These are phyloP conservation scores for Folsomia candida DNA, from an alignment of 2,888 invertebrate genomes.

Conservation along the genomic window DNA sequence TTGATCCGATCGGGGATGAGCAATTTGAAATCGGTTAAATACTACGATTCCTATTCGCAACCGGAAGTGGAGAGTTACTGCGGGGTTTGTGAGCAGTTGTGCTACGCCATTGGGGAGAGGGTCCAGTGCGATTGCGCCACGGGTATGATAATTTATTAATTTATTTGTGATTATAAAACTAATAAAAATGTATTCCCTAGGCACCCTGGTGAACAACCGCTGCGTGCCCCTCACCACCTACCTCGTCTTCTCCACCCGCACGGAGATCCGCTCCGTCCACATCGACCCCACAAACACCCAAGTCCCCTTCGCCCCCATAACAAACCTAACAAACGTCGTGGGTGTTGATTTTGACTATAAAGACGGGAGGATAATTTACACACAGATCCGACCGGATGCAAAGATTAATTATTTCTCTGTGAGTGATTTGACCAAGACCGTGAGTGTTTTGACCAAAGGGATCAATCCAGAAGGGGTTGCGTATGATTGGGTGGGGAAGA, in stretches of 20 bases:
- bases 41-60: slow-evolving; percentile 85
- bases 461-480: slow-evolving; percentile 92
- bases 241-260: slow-evolving; percentile 88
- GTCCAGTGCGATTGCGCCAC: no score
- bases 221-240: slow-evolving; percentile 85
- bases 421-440: slow-evolving; percentile 55
- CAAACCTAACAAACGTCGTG: slow-evolving; percentile 84
- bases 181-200: no score
- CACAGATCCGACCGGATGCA: slow-evolving; percentile 88
- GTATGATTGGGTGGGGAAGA: slow-evolving; percentile 96
- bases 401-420: slow-evolving; percentile 79
- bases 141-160: no score
- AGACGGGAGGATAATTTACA: slow-evolving; percentile 83
- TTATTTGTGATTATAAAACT: no score
- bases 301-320: slow-evolving; percentile 78
- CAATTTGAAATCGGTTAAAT: slow-evolving; percentile 83
- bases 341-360: slow-evolving; percentile 93
- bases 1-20: slow-evolving; percentile 77
- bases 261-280: slow-evolving; percentile 87
- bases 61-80: slow-evolving; percentile 67
- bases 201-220: slow-evolving; percentile 68
- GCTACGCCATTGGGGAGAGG: slow-evolving; percentile 67
- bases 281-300: slow-evolving; percentile 78
- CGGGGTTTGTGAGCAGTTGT: slow-evolving; percentile 92
- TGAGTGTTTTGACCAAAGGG: slow-evolving; percentile 69